phyloP scores from a whole-genome alignment of 2,113 vertebrate species.

The Pterocles gutturalis region DNA sequence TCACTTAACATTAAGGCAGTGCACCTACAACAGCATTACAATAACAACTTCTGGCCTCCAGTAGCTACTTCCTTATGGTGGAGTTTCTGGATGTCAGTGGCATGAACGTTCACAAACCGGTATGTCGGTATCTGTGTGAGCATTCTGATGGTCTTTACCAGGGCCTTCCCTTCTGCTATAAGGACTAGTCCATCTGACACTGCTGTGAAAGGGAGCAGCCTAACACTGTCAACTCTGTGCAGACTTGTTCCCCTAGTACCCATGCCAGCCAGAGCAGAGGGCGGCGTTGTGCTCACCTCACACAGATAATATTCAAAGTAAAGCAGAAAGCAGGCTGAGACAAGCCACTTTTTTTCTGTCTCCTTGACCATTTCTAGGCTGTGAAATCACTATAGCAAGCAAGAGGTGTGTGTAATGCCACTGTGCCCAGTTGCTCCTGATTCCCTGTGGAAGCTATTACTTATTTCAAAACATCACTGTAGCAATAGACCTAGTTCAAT shows the following conservation, averaged over 20 bases:
- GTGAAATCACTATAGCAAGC: not conserved
- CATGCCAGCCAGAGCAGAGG: not conserved
- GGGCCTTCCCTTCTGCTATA: not conserved
- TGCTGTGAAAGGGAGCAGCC: not conserved
- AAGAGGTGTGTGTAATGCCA: not conserved
- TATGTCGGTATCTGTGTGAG: not conserved
- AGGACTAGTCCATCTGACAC: not conserved
- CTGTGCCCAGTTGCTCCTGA: not conserved
- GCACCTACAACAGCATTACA: no score
- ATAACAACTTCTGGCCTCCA: no score
- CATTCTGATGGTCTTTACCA: not conserved
- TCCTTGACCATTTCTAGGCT: not conserved
- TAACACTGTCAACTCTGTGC: not conserved
- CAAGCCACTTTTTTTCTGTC: not conserved
- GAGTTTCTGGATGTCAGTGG: not conserved
- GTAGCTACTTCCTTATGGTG: no score
- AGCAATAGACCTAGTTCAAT: not conserved
- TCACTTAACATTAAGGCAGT: no score
- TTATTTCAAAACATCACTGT: not conserved
- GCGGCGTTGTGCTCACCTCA: not conserved
- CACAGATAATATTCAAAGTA: not conserved
- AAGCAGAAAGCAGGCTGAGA: not conserved
- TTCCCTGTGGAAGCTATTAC: not conserved
- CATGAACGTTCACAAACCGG: fast-evolving
- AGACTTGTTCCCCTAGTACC: not conserved